Base-by-base conservation (phyloP, 2,888 invertebrate genomes). In the Nudaria mundana region DNA sequence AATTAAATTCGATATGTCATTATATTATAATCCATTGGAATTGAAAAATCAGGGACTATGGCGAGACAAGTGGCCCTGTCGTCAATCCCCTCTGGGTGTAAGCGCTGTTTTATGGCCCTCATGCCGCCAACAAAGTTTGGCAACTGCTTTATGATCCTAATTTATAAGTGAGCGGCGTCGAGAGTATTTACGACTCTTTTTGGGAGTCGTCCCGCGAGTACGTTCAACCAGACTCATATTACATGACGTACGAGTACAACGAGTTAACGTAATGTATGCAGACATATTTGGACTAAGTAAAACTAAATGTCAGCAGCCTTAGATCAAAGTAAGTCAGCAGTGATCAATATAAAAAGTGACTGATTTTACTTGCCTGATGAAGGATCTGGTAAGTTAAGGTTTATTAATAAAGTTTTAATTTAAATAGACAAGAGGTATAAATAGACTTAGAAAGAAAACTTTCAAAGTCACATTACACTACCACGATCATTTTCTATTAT, bases 91-190 rank as follows among this genome's bases (percentile, higher is more conserved):
- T 66, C 62, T 46, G 74, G 66, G 73, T 61, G 76, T 78, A 79
- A 81, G 81, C 79, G 75, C 72, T 84, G 79, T 84, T 88, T 88
- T 88, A 88, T 80, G 85, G 74, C 73, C 84, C 81, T 76, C 80
- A 81, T 76, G 85, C 77, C 78, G 78, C 82, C 77, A 81, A 79
- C 85, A 83, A 88, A 88, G 77, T 88, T 87, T 76, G 81, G 76
- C 81, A 85, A 85, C 82, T 84, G 85, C 80, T 88, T 88, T 88
- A 88, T 88, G 87, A 83, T 83, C 82, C 87, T 87, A 88, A 88
- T 88, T 88, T 88, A 87, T 88, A 88, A 88, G 87, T 86, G 81
- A 85, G 82, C 82, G 80, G 77, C 75, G 82, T 70, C 79, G 80
- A 67, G 74, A 74, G 80, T 81, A 80, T 81, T 81, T 81, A 81